Evolutionary conservation across 2,797 vertebrate species (phyloP).

Genomic region (Coregonus ussuriensis): DNA sequence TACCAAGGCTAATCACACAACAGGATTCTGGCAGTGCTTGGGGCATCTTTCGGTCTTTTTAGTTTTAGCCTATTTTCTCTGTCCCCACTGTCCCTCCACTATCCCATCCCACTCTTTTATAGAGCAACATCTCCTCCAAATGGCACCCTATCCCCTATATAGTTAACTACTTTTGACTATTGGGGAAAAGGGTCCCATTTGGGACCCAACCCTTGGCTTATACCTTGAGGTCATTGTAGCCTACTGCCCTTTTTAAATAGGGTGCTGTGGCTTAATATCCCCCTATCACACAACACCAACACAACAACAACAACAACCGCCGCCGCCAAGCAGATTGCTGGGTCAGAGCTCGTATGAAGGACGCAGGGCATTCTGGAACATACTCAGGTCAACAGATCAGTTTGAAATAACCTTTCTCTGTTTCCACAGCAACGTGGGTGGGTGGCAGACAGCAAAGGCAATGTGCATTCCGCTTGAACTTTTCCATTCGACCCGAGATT

Average conservation of each 20-base stretch:
- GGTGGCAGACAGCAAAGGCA: background rate
- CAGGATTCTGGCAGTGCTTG: conserved; percentile 32
- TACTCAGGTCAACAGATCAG: background rate
- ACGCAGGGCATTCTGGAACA: background rate
- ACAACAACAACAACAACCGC: background rate
- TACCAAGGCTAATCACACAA: conserved; percentile 30
- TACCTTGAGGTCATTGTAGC: background rate
- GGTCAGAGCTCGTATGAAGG: background rate
- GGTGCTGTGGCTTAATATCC: background rate
- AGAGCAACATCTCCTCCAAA: background rate
- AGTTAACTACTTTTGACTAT: background rate
- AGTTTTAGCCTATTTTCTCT: conserved; percentile 21
- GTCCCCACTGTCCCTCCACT: conserved; percentile 8
- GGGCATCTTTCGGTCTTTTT: conserved; percentile 32
- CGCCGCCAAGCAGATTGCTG: background rate
- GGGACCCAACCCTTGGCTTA: background rate
- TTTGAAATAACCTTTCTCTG: background rate
- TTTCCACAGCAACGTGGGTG: background rate
- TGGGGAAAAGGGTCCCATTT: background rate
- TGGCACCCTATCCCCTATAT: background rate
- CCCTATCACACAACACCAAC: background rate
- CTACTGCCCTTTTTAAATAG: background rate
- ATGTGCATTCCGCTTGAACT: background rate
- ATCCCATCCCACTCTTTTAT: background rate
- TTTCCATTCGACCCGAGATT: background rate